Base-by-base conservation (phyloP, 2,888 invertebrate genomes). In the Hirtodrosophila histrioides region DNA sequence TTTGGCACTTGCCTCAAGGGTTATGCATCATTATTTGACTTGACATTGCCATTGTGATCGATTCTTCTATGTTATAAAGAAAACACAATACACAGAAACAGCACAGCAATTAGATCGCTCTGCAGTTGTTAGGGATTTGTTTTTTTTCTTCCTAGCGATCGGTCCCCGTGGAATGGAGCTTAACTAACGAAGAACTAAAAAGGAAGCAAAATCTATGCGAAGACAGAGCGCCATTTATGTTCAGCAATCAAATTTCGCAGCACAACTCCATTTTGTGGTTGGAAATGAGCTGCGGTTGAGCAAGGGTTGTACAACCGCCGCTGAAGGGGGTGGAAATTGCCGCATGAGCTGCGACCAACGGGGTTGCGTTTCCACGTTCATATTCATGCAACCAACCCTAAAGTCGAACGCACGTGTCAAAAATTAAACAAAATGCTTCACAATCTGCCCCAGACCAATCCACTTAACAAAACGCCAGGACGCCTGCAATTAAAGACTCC, bases 1-100 rank as follows among this genome's bases (percentile, higher is more conserved):
- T 80, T 48, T 61, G 39, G 31, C 62, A 55, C 53, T 75, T 48
- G 61, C 46, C 60, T 43, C 39, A 7, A 17, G 67, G 69, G 82
- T 77, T 86, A 86, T 82, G 87, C 81, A 86, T 82, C 87, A 75
- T 85, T 87, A 78, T 79, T 87, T 70, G 85, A 81, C 74, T 80
- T 86, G 86, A 73, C 84, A 70, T 69, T 54, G 43, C 39, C 46
- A 58, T 51, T 66, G 35, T 50, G 31, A 68, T 48, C 50, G 31
- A 50, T 61, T 50, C 50, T 37, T 56, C 9, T 31, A 36, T 31
- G 37, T 10, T 9, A 35, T 23, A 33, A 27, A 31, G 37, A 31
- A 37, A 48, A 43, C 36, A 49, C n/a, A 29, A 36, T 39, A 17
- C 17, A 17, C 17, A 17, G 17, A 17, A 17, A 1, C 17, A 17